These are phyloP conservation scores for Galaxias olidus DNA, from an alignment of 2,797 vertebrate genomes.

Conservation along the genomic window DNA sequence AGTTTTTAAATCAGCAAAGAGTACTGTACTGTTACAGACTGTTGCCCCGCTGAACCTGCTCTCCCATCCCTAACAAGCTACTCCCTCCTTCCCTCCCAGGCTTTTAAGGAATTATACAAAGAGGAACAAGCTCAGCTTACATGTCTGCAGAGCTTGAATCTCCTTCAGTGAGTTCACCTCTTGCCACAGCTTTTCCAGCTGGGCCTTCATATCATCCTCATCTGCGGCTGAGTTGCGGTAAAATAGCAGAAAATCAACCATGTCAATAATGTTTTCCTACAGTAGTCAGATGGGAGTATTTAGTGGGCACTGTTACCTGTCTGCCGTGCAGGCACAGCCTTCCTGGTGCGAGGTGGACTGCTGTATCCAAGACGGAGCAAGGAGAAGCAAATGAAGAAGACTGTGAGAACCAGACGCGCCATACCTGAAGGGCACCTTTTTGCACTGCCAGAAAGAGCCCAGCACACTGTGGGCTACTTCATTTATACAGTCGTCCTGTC, in stretches of 20 bases:
- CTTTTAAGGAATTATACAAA: background rate
- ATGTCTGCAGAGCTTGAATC: constrained; percentile 95
- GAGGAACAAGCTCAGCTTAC: constrained; percentile 63
- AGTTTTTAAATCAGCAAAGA: too few species aligned
- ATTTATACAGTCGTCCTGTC: constrained; percentile 67
- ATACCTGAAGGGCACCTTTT: constrained; percentile 72
- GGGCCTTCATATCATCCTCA: constrained; percentile 84
- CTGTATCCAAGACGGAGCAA: constrained; percentile 78
- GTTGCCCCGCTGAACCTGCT: background rate
- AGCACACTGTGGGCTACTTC: constrained; percentile 49
- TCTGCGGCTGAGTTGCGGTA: constrained; percentile 70
- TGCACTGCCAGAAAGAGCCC: constrained; percentile 52
- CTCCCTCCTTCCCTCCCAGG: background rate
- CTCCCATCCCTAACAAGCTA: background rate
- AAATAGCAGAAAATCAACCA: constrained; percentile 18
- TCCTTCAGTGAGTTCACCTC: constrained; percentile 97
- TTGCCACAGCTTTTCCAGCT: constrained; percentile 91
- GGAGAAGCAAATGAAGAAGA: constrained; percentile 80
- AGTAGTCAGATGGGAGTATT: background rate
- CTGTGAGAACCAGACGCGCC: constrained; percentile 75
- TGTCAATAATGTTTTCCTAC: background rate
- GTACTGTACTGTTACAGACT: too few species aligned
- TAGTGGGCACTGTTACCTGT: constrained; percentile 75
- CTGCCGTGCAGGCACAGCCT: constrained; percentile 79
- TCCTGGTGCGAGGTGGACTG: constrained; percentile 77